Conservation (phyloP, 2,113 vertebrate genomes). For the Malurus melanocephalus region DNA sequence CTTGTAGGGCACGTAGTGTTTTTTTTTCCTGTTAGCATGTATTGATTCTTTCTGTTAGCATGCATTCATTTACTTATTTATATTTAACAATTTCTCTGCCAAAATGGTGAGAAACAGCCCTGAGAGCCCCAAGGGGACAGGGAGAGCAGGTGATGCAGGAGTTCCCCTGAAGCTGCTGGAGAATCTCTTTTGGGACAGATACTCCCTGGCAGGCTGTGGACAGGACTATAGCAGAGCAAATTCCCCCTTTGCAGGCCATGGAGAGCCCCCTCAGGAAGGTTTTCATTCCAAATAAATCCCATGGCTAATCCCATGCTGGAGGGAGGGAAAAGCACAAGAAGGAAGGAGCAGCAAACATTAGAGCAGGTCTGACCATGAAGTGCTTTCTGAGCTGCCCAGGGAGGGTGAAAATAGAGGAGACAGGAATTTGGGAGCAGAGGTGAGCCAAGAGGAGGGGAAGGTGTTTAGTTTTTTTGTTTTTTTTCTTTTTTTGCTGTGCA, state of each 20-base stretch:
- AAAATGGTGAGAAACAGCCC: no score
- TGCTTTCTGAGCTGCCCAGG: fast-evolving
- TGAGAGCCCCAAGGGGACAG: fast-evolving
- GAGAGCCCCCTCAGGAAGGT: neutral
- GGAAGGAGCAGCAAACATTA: neutral
- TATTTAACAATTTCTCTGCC: no score
- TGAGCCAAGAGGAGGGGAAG: fast-evolving
- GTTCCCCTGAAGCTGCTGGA: neutral
- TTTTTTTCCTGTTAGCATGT: no score
- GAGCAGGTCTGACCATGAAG: neutral
- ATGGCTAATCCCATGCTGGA: neutral
- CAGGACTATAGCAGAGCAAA: neutral
- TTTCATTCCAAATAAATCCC: neutral
- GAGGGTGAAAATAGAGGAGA: neutral
- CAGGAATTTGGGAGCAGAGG: neutral
- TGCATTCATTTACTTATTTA: no score
- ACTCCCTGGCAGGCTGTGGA: neutral
- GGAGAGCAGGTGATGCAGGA: neutral
- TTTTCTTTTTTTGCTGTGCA: neutral
- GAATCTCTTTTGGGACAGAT: fast-evolving
- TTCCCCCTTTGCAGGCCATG: fast-evolving
- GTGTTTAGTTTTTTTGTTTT: neutral
- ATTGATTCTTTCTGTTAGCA: no score
- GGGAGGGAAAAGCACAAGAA: neutral
- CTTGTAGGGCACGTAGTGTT: no score